phyloP scores from a whole-genome alignment of 2,113 vertebrate genomes.

The Poeciliopsis turrubarensis region DNA sequence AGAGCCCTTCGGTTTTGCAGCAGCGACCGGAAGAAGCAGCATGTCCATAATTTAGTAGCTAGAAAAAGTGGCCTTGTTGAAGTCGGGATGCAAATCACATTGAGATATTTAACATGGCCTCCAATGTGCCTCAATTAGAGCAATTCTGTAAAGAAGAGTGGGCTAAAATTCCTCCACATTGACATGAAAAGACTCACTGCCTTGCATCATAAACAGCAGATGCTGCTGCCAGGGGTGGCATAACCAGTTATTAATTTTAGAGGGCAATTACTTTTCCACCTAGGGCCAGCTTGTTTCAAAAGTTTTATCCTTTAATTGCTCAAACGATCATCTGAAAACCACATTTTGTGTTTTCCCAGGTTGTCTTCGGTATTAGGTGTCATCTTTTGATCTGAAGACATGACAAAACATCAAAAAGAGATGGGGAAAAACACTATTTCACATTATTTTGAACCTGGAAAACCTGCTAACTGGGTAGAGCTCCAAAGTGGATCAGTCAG shows the following conservation, averaged over 20 bases:
- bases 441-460: conserved; percentile 11
- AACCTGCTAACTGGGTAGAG: conserved; percentile 66
- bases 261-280: background rate
- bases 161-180: background rate
- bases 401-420: background rate
- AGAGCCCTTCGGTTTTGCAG: background rate
- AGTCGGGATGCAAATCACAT: background rate
- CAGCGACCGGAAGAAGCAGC: no score
- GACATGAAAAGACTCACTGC: background rate
- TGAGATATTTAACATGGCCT: background rate
- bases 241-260: background rate
- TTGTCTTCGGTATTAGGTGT: no score
- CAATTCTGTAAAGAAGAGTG: background rate
- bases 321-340: background rate
- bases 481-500: conserved; percentile 58
- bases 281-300: background rate
- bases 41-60: background rate
- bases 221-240: background rate
- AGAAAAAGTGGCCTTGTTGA: background rate
- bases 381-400: background rate
- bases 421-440: background rate
- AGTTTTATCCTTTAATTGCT: background rate
- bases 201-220: background rate
- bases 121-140: background rate
- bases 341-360: background rate